phyloP scores from a whole-genome alignment of 1,140 invertebrate genomes.

The Atta colombica region DNA sequence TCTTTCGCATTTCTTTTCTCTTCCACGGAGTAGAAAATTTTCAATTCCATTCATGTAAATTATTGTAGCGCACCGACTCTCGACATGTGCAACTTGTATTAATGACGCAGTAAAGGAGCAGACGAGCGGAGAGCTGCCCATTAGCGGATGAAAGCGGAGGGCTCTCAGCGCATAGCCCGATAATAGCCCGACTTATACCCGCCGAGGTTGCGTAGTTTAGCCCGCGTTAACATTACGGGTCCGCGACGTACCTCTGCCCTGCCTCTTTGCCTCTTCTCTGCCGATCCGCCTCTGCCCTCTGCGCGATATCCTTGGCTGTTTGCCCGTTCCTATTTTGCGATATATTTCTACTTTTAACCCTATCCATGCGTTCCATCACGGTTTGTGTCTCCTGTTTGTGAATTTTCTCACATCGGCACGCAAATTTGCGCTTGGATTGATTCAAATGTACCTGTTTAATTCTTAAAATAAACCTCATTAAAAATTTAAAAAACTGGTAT shows the following conservation, averaged over 20 bases:
- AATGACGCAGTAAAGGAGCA: slow-evolving; percentile 86
- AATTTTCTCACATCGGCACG: slow-evolving; percentile 2
- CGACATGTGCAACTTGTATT: slow-evolving; percentile 87
- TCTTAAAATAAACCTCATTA: slow-evolving; percentile 14
- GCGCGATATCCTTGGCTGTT: slow-evolving; percentile 77
- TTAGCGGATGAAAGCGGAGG: slow-evolving; percentile 87
- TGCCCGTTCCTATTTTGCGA: slow-evolving; percentile 71
- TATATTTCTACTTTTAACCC: slow-evolving; percentile 47
- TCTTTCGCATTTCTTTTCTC: slow-evolving; percentile 82
- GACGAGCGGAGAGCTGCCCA: slow-evolving; percentile 84
- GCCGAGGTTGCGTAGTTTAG: slow-evolving; percentile 84
- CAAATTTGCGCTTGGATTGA: neutral
- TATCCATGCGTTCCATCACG: slow-evolving; percentile 15
- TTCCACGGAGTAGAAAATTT: slow-evolving; percentile 86
- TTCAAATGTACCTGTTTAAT: neutral
- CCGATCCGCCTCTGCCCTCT: slow-evolving; percentile 62
- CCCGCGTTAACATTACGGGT: slow-evolving; percentile 83
- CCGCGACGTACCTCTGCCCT: slow-evolving; percentile 70
- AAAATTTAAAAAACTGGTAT: slow-evolving; percentile 4
- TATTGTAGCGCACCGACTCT: slow-evolving; percentile 87
- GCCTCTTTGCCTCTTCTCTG: slow-evolving; percentile 65
- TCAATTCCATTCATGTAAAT: slow-evolving; percentile 87
- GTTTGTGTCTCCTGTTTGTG: slow-evolving; percentile 20
- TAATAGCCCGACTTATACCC: slow-evolving; percentile 86
- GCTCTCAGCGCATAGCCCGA: slow-evolving; percentile 85